phyloP scores from a whole-genome alignment of 2,113 vertebrate species.

The Aythya baeri region DNA sequence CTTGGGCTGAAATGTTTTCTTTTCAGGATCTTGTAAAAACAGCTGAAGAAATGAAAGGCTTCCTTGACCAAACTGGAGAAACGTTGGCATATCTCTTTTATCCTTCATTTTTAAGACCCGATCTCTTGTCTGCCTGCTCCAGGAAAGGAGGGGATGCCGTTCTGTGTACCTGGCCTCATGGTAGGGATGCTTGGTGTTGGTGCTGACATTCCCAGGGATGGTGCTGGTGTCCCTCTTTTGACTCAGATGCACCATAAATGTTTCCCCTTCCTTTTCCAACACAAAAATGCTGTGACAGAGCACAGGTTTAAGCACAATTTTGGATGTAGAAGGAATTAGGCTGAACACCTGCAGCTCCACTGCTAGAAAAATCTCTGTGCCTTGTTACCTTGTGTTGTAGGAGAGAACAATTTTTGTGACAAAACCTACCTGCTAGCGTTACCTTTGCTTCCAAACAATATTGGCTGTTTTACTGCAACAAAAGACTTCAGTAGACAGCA shows the following conservation, averaged over 20 bases:
- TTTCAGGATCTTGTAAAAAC: background rate
- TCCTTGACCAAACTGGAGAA: background rate
- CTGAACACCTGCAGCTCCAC: background rate
- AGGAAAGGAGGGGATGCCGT: background rate
- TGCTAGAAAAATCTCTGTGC: background rate
- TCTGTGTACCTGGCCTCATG: background rate
- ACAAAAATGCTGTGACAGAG: background rate
- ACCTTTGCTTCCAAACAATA: background rate
- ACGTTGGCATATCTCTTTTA: background rate
- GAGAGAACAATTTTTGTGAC: background rate
- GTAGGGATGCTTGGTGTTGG: background rate
- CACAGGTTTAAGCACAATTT: background rate
- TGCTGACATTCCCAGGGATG: background rate
- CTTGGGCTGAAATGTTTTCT: background rate
- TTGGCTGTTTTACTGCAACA: background rate
- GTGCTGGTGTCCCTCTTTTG: background rate
- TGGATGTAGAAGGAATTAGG: background rate
- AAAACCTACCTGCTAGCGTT: background rate
- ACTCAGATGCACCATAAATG: background rate
- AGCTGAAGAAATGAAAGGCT: background rate
- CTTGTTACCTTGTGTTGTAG: background rate
- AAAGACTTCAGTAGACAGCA: background rate
- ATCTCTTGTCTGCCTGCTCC: background rate
- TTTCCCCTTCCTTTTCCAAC: background rate
- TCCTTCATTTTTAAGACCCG: background rate